These are phyloP conservation scores for Anas platyrhynchos DNA, from an alignment of 2,113 vertebrate species.

Conservation along the genomic window DNA sequence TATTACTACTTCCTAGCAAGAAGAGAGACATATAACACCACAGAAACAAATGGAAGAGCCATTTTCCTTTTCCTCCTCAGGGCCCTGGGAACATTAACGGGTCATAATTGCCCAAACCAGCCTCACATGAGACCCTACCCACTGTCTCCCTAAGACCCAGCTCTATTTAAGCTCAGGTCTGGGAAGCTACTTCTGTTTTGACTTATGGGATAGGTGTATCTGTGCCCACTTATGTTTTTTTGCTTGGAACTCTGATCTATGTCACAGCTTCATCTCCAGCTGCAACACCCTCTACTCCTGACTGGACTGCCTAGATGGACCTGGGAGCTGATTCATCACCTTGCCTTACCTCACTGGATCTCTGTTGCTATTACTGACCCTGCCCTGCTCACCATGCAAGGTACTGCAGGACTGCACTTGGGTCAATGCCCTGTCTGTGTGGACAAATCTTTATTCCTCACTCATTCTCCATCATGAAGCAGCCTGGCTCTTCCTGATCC, in stretches of 20 bases:
- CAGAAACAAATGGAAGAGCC: neutral
- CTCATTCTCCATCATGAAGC: too few species aligned
- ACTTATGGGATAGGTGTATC: neutral
- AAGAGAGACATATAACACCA: neutral
- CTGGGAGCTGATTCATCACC: too few species aligned
- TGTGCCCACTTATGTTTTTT: neutral
- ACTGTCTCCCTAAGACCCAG: neutral
- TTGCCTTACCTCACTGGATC: neutral
- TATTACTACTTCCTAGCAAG: too few species aligned
- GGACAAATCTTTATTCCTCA: neutral
- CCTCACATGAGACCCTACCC: neutral
- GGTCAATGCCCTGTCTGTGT: neutral
- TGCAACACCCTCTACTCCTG: neutral
- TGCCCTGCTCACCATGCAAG: neutral
- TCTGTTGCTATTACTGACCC: neutral
- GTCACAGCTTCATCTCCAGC: neutral
- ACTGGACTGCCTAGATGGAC: neutral
- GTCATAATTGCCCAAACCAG: neutral
- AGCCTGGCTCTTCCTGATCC: neutral
- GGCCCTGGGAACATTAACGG: neutral
- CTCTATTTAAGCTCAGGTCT: neutral
- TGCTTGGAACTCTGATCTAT: neutral
- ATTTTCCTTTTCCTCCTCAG: neutral
- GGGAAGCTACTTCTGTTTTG: neutral
- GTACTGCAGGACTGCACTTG: neutral